Evolutionary conservation across 1,140 invertebrate species (phyloP).

Genomic region (Conopomorpha cramerella): DNA sequence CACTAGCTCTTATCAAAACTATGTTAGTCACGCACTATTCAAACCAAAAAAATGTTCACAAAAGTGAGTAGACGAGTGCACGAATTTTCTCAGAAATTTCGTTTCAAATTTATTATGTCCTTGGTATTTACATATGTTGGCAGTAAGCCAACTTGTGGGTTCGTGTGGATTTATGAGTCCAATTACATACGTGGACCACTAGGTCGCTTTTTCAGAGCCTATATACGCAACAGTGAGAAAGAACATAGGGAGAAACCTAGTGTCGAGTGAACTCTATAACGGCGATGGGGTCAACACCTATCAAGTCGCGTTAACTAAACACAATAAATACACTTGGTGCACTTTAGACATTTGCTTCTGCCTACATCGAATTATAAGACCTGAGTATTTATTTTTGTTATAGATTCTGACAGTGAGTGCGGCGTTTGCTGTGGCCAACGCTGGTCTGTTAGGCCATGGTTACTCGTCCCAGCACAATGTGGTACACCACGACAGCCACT

Average conservation of each 20-base stretch:
- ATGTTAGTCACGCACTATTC: slow-evolving; percentile 40
- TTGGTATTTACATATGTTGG: too few species aligned
- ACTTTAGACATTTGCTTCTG: not conserved
- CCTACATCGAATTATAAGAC: slow-evolving; percentile 5
- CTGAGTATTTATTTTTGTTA: slow-evolving; percentile 8
- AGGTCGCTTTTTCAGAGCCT: too few species aligned
- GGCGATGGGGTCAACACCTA: too few species aligned
- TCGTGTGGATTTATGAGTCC: too few species aligned
- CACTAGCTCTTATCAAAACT: slow-evolving; percentile 28
- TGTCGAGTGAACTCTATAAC: too few species aligned
- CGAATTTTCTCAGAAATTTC: too few species aligned
- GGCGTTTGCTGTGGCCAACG: slow-evolving; percentile 29
- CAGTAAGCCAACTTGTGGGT: too few species aligned
- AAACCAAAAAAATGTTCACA: slow-evolving; percentile 42
- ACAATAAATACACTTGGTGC: not conserved
- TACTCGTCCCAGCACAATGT: slow-evolving; percentile 19
- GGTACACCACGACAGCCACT: slow-evolving; percentile 17
- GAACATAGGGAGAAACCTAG: not conserved
- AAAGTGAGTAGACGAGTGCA: too few species aligned
- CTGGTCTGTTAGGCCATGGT: slow-evolving; percentile 26
- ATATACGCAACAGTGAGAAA: not conserved
- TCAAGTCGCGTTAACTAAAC: not conserved
- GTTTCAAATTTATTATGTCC: too few species aligned
- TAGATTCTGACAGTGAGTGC: slow-evolving; percentile 41
- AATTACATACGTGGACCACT: too few species aligned